A percentile compares a stretch with the other conserved stretches of the same genome.
These are phyloP conservation scores for Escarpia spicata DNA, from an alignment of 2,888 invertebrate species.

Conservation along the genomic window DNA sequence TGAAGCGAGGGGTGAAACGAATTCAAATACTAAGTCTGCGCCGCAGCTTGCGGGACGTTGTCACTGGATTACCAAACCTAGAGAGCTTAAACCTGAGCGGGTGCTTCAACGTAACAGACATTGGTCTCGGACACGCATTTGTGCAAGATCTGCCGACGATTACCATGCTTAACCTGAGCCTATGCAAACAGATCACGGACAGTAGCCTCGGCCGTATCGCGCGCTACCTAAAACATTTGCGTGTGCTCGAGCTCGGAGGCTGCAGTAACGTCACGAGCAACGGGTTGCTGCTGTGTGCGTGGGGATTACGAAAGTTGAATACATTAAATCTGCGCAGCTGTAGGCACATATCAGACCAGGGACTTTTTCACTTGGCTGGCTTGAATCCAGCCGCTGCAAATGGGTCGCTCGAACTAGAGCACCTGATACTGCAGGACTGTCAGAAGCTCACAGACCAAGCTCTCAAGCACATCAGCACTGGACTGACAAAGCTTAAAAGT, in stretches of 20 bases:
- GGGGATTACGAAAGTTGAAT: slow-evolving; percentile 85
- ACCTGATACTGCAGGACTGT: slow-evolving; percentile 91
- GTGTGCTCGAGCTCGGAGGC: slow-evolving; percentile 88
- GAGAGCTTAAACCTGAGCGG: slow-evolving; percentile 90
- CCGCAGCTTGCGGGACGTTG: slow-evolving; percentile 83
- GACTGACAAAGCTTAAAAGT: slow-evolving; percentile 81
- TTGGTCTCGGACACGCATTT: slow-evolving; percentile 84
- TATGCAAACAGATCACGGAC: slow-evolving; percentile 96
- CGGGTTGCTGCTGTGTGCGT: slow-evolving; percentile 85
- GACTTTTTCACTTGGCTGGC: slow-evolving; percentile 86
- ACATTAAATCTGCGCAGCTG: slow-evolving; percentile 89
- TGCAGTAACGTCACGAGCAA: slow-evolving; percentile 91
- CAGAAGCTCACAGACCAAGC: slow-evolving; percentile 92
- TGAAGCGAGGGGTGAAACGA: slow-evolving; percentile 85
- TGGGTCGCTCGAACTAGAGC: slow-evolving; percentile 71
- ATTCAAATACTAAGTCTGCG: slow-evolving; percentile 89
- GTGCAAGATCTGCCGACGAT: slow-evolving; percentile 78
- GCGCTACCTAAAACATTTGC: slow-evolving; percentile 82
- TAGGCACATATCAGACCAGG: slow-evolving; percentile 90
- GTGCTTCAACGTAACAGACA: slow-evolving; percentile 91
- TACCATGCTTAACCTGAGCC: slow-evolving; percentile 83
- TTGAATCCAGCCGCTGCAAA: slow-evolving; percentile 35
- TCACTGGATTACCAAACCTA: slow-evolving; percentile 81
- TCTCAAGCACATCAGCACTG: slow-evolving; percentile 83
- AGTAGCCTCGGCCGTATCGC: slow-evolving; percentile 86